Evolutionary conservation across 2,797 vertebrate genomes (phyloP), one percentile per base, ranked within the genome.

Genomic region (Lacerta viridis): DNA sequence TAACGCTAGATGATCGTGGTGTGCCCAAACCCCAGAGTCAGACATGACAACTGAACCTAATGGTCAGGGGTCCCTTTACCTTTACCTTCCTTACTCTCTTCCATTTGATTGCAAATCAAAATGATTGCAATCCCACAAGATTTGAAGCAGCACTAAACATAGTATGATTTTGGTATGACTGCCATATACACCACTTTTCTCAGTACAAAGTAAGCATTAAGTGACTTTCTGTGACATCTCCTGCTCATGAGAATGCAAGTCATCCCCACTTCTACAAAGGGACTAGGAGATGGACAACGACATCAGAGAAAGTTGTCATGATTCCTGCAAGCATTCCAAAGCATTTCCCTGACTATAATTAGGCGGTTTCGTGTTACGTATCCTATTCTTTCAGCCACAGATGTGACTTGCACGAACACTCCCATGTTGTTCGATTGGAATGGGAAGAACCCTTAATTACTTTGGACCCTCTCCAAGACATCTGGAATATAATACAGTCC

Each of bases 391-490:
- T 41, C 36, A 71, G 74, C 78, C 27, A 50, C 9, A 77, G 74
- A 78, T 71, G 46, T 13, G 39, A 41, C 64, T 79, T 71, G 46
- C 33, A 84, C 5, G 18, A 78, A 69, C 36, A 71, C 64, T 71
- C n/a, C n/a, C 41, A 17, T 88, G 43, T 77, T 83, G 46, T 83
- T 88, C 23, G 50, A 36, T 55, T 4, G 2, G 15, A 78, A 69
- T 69, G 46, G 18, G 25, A 83, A 78, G 33, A 23, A 69, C 11
- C 8, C 18, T 66, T 78, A 69, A 59, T 83, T 71, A 69, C 11
- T 69, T 43, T 69, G 61, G 74, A 78, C 27, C 23, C 5, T 36
- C 11, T 59, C 74, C 87, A 83, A 84, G 75, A 78, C 80, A 88
- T 71, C 74, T 88, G 87, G 74, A 77, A 78, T 71, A 39, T 23